Evolutionary conservation across 2,113 vertebrate species (phyloP), one percentile per base, ranked within the genome.

Genomic region (Gadus chalcogrammus): DNA sequence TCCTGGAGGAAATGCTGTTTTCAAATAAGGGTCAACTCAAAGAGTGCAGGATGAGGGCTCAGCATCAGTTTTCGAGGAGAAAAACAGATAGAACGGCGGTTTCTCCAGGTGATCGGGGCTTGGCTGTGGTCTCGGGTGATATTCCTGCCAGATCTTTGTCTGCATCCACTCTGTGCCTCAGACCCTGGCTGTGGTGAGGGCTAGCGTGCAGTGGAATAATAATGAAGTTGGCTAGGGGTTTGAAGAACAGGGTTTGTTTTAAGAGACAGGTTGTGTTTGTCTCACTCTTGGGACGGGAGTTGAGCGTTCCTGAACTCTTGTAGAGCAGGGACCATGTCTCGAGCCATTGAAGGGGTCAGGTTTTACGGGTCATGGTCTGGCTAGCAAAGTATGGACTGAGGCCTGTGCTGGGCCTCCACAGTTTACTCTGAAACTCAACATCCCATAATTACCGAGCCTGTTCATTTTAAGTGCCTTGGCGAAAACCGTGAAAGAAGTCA

Each of bases 81-180:
- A 48, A 48, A 48, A 48, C 8, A 48, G 8, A 48, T 9, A 48
- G 12, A 48, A 48, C 42, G 1, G 42, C 42, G 7, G 42, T 48
- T 48, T 48, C 42, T 52, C 22, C 53, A 60, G 58, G 13, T 61
- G 11, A 31, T 35, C 13, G 17, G 55, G 55, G 55, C 55, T 70
- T 27, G 42, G 67, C 73, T 80, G 68, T 62, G 42, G 9, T 53
- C 76, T 73, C 48, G 56, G 17, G 20, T 76, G 63, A 79, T 79
- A 73, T 68, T 66, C 69, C 72, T 82, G 62, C 15, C 24, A 38
- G 61, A 65, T 48, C n/a, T 58, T 58, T 58, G n/a, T 79, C 80
- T 79, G 70, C 64, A 66, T 60, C 6, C 15, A 42, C 38, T 35
- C 24, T 60, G 55, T 48, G 60, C 62, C 38, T 18, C 8, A 35